These are phyloP conservation scores for Trididemnum miniatum DNA, from an alignment of 23 tunicate species.

Conservation along the genomic window DNA sequence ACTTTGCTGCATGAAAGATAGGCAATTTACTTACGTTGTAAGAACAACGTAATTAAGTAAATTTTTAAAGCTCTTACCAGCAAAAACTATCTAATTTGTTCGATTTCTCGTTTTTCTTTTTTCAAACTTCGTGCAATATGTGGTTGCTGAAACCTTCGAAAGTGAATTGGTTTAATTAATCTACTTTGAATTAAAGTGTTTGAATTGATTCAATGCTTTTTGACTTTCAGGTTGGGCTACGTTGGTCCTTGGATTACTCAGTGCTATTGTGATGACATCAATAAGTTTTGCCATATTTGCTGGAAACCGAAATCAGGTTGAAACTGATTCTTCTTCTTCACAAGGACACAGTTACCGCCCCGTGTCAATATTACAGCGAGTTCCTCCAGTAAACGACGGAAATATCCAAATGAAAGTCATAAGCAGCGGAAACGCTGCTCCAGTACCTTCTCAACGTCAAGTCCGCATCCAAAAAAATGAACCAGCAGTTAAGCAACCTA, in stretches of 20 bases:
- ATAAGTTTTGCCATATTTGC: slow-evolving; percentile 28
- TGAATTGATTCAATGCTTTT: neutral
- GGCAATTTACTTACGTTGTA: too few relatives aligned
- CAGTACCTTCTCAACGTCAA: slow-evolving; percentile 2
- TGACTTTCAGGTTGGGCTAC: slow-evolving; percentile 75
- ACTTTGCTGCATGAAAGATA: too few relatives aligned
- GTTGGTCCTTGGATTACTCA: slow-evolving; percentile 56
- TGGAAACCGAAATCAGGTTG: slow-evolving; percentile 12
- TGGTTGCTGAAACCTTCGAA: too few relatives aligned
- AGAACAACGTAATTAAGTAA: too few relatives aligned
- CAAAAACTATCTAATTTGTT: too few relatives aligned
- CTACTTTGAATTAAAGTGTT: too few relatives aligned
- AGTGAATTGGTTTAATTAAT: neutral
- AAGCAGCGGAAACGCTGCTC: neutral
- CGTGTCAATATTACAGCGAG: slow-evolving; percentile 16
- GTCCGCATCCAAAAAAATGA: neutral
- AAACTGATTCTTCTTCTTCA: neutral
- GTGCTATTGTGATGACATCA: slow-evolving; percentile 33
- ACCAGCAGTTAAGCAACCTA: neutral
- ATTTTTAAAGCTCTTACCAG: too few relatives aligned
- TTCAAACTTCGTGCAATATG: too few relatives aligned
- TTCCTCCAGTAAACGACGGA: neutral
- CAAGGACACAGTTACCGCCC: slow-evolving; percentile 30
- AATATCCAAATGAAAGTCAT: neutral
- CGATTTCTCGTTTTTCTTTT: too few relatives aligned